Base-by-base conservation (phyloP, 1,140 invertebrate genomes). In the Anthonomus grandis region DNA sequence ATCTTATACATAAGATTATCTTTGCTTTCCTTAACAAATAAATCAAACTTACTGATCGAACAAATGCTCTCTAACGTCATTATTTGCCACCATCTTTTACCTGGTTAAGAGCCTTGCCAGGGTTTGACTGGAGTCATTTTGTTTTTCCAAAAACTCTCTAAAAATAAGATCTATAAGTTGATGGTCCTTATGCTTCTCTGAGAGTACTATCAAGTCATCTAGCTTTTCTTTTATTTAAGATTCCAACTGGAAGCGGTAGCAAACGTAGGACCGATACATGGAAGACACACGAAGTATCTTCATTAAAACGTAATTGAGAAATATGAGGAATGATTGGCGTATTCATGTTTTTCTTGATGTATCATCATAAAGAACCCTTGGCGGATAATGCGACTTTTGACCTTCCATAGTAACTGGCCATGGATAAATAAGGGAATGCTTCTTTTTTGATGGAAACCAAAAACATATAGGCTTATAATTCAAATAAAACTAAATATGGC, bases 341-440 rank as follows among this genome's bases (percentile, higher is more conserved):
- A 89, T 52, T 84, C 83, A 2, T 83, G 78, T 74, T 93, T 90
- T 65, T 93, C 91, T 31, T 81, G 72, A 8, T 87, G 86, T 41
- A 82, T 78, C 51, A 85, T 77, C 65, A 83, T 80, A 66, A 91
- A 92, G 70, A 83, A 92, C 36, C 81, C 79, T 46, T 79, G 70
- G 53, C 89, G 3, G 79, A 78, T 4, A 91, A 72, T 12, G 88
- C 88, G 1, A 93, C 81, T 70, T 92, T 87, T 62, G 85, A 84
- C 24, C 88, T 79, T 60, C 90, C 84, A 69, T 91, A 93, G 70
- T 90, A 83, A 67, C 77, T 85, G 4, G 86, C 80, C 86, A 95
- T 90, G 23, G 87, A 84, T 68, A 90, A 72, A 74, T 95, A 95
- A 21, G 83, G 80, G 70, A 93, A 92, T 69, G 82, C n/a, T n/a